Evolutionary conservation across 2,113 vertebrate species (phyloP), one percentile per base, ranked within the genome.

Genomic region (Empidonax alnorum): DNA sequence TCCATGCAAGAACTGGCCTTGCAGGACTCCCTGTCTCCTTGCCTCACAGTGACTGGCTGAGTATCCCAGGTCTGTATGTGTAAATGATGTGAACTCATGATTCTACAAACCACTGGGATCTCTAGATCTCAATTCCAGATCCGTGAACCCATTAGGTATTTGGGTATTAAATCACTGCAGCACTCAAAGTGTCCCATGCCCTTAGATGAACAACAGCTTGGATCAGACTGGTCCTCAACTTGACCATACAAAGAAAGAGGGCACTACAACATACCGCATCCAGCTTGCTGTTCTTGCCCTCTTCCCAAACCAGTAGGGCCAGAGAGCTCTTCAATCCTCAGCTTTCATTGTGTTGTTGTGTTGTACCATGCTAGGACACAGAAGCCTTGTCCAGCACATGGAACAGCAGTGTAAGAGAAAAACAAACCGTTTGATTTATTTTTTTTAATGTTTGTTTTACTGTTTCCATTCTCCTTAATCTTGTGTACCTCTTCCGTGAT

Each of bases 361-460:
- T 50, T 42, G 39, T 84, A 19, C 30, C 20, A 14, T 6, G 2
- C 53, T 23, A 39, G 7, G 50, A 47, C 58, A 42, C 39, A 28
- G 37, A 73, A 63, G 15, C 25, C 24, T 56, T 47, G 28, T 58
- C 46, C 68, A 56, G 15, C 58, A 21, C 22, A 9, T 46, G 44
- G 35, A 84, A 11, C 22, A 78, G 18, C 2, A 9, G 7, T 41
- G 4, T 44, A 61, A 52, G 15, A 75, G 65, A 17, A 92, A 90
- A 94, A 59, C 16, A 90, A 94, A 65, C 16, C 1, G 2, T 8
- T 74, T 76, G 31, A 30, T 76, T 81, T 71, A 6, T 82, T 93
- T 87, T 83, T n/a, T 90, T 75, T 49, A 68, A 63, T 94, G 67
- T 93, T 87, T 96, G 78, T 88, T 97, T 94, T 93, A 82, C 87